Base-by-base conservation (phyloP, 64 coral and sea anemone species). In the Pocillopora damicornis region DNA sequence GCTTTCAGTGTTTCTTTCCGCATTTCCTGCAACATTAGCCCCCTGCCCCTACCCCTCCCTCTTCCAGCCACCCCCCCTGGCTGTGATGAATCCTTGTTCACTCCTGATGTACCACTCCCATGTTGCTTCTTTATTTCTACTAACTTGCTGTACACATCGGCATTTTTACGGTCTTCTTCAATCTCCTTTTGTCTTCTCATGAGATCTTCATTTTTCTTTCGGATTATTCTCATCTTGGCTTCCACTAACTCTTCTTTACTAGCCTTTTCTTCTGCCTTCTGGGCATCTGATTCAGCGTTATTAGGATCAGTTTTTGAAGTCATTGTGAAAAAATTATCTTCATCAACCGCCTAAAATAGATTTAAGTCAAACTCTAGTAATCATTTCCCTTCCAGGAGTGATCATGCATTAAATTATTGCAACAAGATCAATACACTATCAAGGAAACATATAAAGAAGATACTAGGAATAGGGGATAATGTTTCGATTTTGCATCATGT, bases 121-220 rank as follows among this genome's bases (percentile, higher is more conserved):
- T 84, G 82, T 68, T 87, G 42, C 75, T 58, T 87, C 63, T 34
- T 71, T 20, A 81, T 59, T 12, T 73, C 82, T 82, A 74, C 77
- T 74, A 81, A 78, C 82, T 71, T 79, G 72, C 94, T 97, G 22
- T 88, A 79, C 89, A 30, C 65, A 63, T 90, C 69, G 0, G 94
- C 94, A 93, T 90, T 89, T 63, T 51, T 93, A 13, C 87, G 92
- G 68, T 97, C 94, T 83, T 97, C 94, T 78, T 97, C 94, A 66
- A 97, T 97, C 63, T 97, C 94, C 20, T 93, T 84, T 61, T 93
- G 91, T 64, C 94, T 73, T 74, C 75, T 97, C 64, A 97, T 20
- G 11, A 92, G 76, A 25, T 97, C 91, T 88, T 97, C 94, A 90
- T 97, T 97, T 77, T 97, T 97, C 87, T 90, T 86, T 79, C 83